A percentile compares a stretch with the other conserved stretches of the same genome.
phyloP scores from a whole-genome alignment of 2,113 vertebrate genomes.

The Artemisiospiza belli region DNA sequence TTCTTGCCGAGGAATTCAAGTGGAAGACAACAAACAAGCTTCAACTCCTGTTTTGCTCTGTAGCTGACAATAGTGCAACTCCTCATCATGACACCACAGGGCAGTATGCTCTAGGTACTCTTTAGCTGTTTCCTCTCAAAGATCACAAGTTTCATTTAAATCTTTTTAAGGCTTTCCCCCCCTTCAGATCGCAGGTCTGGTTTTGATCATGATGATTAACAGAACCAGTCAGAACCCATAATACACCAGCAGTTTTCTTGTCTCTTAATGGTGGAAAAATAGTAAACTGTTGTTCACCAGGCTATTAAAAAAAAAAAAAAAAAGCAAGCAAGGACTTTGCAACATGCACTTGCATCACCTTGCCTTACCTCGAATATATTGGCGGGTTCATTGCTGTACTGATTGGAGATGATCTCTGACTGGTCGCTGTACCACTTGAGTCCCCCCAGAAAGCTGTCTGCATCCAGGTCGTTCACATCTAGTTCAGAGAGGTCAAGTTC shows the following conservation, averaged over 20 bases:
- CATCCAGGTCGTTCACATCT: constrained; percentile 96
- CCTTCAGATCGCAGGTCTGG: background rate
- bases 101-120: background rate
- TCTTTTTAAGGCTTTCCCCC: background rate
- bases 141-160: background rate
- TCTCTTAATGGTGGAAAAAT: background rate
- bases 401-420: constrained; percentile 97
- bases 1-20: background rate
- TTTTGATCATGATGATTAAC: background rate
- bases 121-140: background rate
- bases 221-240: background rate
- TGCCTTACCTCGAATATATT: constrained; percentile 96
- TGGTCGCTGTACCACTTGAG: constrained; percentile 99
- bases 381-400: constrained; percentile 93
- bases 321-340: background rate
- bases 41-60: background rate
- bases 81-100: background rate
- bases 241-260: background rate
- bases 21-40: constrained; percentile 28
- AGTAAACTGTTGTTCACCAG: background rate
- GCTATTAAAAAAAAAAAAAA: background rate
- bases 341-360: background rate
- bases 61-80: constrained; percentile 32
- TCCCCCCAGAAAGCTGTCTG: constrained; percentile 95
- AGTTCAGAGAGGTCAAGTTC: constrained; percentile 99